Evolutionary conservation across 1,140 invertebrate genomes (phyloP), one percentile per base, ranked within the genome.

Genomic region (Asobara japonica): DNA sequence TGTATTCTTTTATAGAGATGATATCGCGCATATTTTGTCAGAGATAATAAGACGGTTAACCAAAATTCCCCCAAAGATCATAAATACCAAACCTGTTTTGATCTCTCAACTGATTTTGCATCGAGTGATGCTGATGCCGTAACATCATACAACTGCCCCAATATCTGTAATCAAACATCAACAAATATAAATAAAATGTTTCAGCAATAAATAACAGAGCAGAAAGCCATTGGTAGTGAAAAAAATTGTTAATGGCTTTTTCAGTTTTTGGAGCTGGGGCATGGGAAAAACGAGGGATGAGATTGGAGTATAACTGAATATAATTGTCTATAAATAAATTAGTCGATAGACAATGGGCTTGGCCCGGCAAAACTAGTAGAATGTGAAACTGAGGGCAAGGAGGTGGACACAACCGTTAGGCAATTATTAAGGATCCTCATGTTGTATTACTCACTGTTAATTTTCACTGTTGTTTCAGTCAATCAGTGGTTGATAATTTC

Each of bases 101-200:
- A 77, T 82, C 82, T 77, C 80, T 61, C 45, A 82, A 74, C 62
- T 83, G 81, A 72, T 82, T 83, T 78, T 82, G 82, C 77, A 83
- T 80, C 38, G 81, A 70, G 68, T 81, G 80, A 82, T 82, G 81
- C 76, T 82, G 81, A 29, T 83, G 81, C 45, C 81, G 79, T 74
- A 83, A 81, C 81, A 83, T 82, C 70, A 60, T 74, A 10, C 20
- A 13, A 30, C 30, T 36, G 27, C 74, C 64, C 67, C 31, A 62
- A 56, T 69, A 72, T 69, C 68, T 76, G 31, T 10, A 70, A 71
- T 33, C 66, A 64, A 56, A 68, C 29, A 25, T 22, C 22, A 27
- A 38, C 11, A 62, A 36, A 33, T 2, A 41, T 68, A 0, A 60
- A 73, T n/a, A n/a, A n/a, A n/a, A n/a, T n/a, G n/a, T n/a, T n/a